Base-by-base conservation (phyloP, 2,797 vertebrate genomes). In the Rachycentron canadum region DNA sequence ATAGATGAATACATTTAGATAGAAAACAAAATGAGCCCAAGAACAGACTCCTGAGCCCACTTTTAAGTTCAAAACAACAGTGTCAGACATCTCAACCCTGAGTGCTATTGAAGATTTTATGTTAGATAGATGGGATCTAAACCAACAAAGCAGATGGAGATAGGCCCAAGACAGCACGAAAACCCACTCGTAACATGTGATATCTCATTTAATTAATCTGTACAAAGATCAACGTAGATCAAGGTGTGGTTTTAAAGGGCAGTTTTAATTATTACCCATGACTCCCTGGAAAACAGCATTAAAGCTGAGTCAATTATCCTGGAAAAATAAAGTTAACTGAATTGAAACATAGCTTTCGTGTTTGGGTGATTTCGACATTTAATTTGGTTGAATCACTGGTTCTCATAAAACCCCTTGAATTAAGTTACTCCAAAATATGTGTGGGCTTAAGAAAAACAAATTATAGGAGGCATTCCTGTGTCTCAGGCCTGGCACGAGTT, bases 401-500 rank as follows among this genome's bases (percentile, higher is more conserved):
- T 41, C 32, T 62, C 36, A 74, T 56, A 30, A 63, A 68, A 41
- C 23, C 32, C 32, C 28, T n/a, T 28, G 59, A 49, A 50, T 49
- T 6, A 41, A 49, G 64, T 68, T 68, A 70, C 55, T 78, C 67
- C 59, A 76, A 66, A 72, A 72, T 41, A 32, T 34, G 60, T 43
- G 26, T 19, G 47, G 14, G 41, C 41, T 17, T 43, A 43, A 34
- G 63, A 41, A 62, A 50, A 76, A 53, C 32, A 3, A 73, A 56
- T 7, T 38, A 55, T 11, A 52, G 30, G 38, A 62, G 38, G 26
- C 5, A 50, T 19, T 23, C 28, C 26, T 58, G 11, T 41, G 14
- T 32, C 56, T 12, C 40, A 23, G 47, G 10, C 8, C 21, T 21
- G 45, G 8, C 21, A 10, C 10, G 3, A 32, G 32, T 32, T 32